Percentiles rank a stretch among this genome's conserved stretches.
phyloP scores from a whole-genome alignment of 2,113 vertebrate species.

The Peromyscus maniculatus region DNA sequence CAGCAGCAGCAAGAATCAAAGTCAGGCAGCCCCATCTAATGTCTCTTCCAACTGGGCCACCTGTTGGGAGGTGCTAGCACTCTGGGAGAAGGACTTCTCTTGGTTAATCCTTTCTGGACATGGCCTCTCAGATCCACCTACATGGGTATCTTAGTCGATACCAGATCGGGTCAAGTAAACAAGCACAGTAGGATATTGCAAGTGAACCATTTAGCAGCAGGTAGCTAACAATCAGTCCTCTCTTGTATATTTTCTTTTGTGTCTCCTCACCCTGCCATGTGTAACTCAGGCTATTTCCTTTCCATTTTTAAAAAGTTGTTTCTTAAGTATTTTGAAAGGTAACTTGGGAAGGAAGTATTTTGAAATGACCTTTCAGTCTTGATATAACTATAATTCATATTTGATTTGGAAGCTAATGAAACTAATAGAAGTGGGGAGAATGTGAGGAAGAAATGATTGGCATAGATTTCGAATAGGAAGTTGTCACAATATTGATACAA shows the following conservation, averaged over 20 bases:
- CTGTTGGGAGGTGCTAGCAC: not conserved
- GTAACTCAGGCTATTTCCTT: not conserved
- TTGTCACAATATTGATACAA: not conserved
- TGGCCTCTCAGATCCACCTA: not conserved
- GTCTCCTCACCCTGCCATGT: not conserved
- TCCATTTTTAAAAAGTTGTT: not conserved
- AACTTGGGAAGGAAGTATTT: constrained; percentile 38
- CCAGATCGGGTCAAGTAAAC: not conserved
- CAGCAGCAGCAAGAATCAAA: not conserved
- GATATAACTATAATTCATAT: constrained; percentile 15
- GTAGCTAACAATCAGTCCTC: not conserved
- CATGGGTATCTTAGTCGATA: not conserved
- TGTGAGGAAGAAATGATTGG: not conserved
- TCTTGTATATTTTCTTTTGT: not conserved
- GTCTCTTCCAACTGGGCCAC: not conserved
- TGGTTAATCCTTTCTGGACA: not conserved
- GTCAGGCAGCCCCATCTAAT: too few relatives aligned
- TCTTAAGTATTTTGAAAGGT: not conserved
- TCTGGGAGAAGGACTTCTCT: too few relatives aligned
- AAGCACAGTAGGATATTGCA: too few relatives aligned
- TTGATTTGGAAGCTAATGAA: constrained; percentile 17
- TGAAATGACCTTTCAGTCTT: not conserved
- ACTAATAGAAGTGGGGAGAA: not conserved
- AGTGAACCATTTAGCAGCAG: not conserved
- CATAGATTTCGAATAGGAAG: not conserved